A percentile compares a stretch with the other conserved stretches of the same genome.
These are phyloP conservation scores for Acanthococcus lagerstroemiae DNA, from an alignment of 2,888 invertebrate species.

Conservation along the genomic window DNA sequence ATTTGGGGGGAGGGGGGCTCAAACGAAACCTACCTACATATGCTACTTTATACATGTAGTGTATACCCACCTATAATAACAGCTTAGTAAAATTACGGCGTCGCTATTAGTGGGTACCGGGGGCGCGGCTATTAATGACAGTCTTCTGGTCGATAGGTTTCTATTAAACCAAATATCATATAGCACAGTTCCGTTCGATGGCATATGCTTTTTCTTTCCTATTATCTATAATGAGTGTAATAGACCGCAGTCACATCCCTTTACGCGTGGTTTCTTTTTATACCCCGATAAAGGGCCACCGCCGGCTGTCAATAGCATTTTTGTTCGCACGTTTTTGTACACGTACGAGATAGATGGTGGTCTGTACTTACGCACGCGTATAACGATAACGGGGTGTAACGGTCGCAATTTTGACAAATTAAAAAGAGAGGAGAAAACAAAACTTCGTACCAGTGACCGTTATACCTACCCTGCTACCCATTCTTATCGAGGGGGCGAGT, in stretches of 20 bases:
- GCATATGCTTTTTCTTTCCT: slow-evolving; percentile 25
- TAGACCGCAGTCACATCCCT: slow-evolving; percentile 28
- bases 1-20: too few relatives aligned
- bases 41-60: too few relatives aligned
- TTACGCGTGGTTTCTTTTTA: slow-evolving; percentile 12
- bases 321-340: slow-evolving; percentile 14
- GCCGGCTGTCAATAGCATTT: slow-evolving; percentile 28
- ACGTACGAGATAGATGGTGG: neutral
- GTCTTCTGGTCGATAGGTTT: neutral
- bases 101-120: too few relatives aligned
- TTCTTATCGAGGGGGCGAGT: too few relatives aligned
- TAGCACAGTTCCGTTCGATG: slow-evolving; percentile 26
- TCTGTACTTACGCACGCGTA: neutral
- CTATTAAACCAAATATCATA: slow-evolving; percentile 17
- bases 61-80: too few relatives aligned
- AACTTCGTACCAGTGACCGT: too few relatives aligned
- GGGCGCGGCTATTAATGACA: neutral
- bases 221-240: slow-evolving; percentile 27
- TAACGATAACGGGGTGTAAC: too few relatives aligned
- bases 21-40: too few relatives aligned
- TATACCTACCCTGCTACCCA: too few relatives aligned
- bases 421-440: too few relatives aligned
- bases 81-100: too few relatives aligned
- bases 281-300: slow-evolving; percentile 21
- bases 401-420: too few relatives aligned